phyloP scores from a whole-genome alignment of 1,140 invertebrate species.

The Zaprionus capensis region DNA sequence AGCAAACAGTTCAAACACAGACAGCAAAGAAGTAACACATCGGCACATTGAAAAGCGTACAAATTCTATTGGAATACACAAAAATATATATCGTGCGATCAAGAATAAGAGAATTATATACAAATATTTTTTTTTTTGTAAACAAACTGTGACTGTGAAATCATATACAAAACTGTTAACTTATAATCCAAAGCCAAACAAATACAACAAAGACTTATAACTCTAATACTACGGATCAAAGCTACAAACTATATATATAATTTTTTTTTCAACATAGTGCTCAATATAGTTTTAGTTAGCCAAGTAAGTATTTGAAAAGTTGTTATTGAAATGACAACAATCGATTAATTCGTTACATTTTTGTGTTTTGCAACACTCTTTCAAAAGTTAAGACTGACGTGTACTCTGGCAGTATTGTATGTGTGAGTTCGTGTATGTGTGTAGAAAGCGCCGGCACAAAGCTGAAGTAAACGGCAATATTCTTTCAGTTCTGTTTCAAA shows the following conservation, averaged over 20 bases:
- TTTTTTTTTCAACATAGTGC: conserved; percentile 39
- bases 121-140: conserved; percentile 16
- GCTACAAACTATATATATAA: conserved; percentile 50
- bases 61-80: conserved; percentile 34
- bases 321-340: conserved; percentile 15
- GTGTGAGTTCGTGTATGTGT: conserved; percentile 34
- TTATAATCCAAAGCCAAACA: conserved; percentile 61
- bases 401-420: conserved; percentile 50
- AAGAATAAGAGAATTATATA: conserved; percentile 38
- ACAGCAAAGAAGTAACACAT: conserved; percentile 66
- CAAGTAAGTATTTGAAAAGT: conserved; percentile 72
- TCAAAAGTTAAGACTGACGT: conserved; percentile 61
- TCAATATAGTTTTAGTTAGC: conserved; percentile 57
- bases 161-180: conserved; percentile 47
- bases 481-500: conserved; percentile 68
- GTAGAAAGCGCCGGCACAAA: conserved; percentile 58
- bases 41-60: conserved; percentile 47
- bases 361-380: conserved; percentile 52
- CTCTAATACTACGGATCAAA: conserved; percentile 46
- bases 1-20: conserved; percentile 70
- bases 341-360: conserved; percentile 22
- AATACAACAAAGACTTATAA: conserved; percentile 65
- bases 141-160: conserved; percentile 57
- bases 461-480: conserved; percentile 37
- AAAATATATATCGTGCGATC: conserved; percentile 22